Base-by-base conservation (phyloP, 1,140 invertebrate species). In the Tenebrio molitor region DNA sequence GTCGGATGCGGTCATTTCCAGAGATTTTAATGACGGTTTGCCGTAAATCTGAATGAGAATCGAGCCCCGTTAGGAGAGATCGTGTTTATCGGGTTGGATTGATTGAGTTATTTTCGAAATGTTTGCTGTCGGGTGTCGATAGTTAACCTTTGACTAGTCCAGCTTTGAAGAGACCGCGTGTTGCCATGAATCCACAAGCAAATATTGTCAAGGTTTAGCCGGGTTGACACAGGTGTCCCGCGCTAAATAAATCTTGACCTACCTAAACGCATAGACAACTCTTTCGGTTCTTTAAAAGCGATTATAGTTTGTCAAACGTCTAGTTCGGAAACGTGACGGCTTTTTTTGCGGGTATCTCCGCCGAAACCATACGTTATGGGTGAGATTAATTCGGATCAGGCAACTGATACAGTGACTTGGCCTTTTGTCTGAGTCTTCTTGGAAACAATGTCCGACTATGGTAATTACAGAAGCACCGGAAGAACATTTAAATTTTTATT, bases 401-500 rank as follows among this genome's bases (percentile, higher is more conserved):
- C 50, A 58, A 29, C 1, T 7, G 50, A 58, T 4, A 58, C 12
- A 29, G 21, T 58, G 23, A n/a, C 50, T 29, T 21, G 29, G 50
- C 14, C 50, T 58, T 58, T 58, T 58, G 50, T 58, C 50, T 58
- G 23, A 46, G 4, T 17, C 16, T 39, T 39, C 36, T 39, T 12
- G 36, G 36, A 39, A 39, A 39, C 36, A 39, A 39, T 39, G n/a
- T 39, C 36, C 36, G 12, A 3, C 5, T 39, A 39, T 39, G 36
- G 5, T 39, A 39, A 39, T 39, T 39, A 39, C 6, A 39, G n/a
- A 39, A 15, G 2, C 50, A 58, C 21, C 50, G 50, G 50, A 58
- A 58, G 50, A 29, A 12, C 50, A 58, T 58, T 58, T 58, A 58
- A 58, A 58, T 58, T 58, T 58, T 58, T 58, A 58, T 58, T 58